Evolutionary conservation across 2,888 invertebrate species (phyloP).

Genomic region (Amiota communis): DNA sequence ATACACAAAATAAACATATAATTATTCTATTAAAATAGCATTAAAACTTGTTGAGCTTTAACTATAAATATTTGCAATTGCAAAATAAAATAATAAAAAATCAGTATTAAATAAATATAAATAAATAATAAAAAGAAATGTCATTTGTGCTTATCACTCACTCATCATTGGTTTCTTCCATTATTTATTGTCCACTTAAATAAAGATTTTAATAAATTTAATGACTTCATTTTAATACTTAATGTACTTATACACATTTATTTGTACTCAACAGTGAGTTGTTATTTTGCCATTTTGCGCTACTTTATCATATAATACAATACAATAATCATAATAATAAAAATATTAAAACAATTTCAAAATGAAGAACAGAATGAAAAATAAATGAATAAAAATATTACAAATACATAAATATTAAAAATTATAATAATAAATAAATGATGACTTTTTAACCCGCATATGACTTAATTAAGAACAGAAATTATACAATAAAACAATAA

Average conservation of each 20-base stretch:
- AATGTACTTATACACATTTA: neutral
- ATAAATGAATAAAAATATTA: neutral
- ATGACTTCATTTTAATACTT: constrained; percentile 55
- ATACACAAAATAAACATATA: no score
- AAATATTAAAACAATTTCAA: no score
- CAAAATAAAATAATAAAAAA: no score
- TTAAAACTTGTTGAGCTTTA: no score
- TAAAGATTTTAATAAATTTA: constrained; percentile 59
- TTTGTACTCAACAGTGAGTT: neutral
- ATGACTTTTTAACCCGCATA: constrained; percentile 53
- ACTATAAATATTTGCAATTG: no score
- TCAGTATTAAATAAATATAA: no score
- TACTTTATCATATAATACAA: neutral
- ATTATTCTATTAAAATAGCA: no score
- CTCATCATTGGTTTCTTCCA: constrained; percentile 51
- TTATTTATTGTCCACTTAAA: constrained; percentile 62
- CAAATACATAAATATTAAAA: no score
- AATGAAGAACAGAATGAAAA: neutral
- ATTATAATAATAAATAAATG: constrained; percentile 44
- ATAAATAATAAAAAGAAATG: no score
- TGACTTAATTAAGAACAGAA: constrained; percentile 43
- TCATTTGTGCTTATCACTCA: neutral
- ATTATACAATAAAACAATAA: constrained; percentile 46
- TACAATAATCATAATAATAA: no score
- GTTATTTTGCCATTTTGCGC: neutral